Base-by-base conservation (phyloP, 2,888 invertebrate species). In the Thymelicus lineola region DNA sequence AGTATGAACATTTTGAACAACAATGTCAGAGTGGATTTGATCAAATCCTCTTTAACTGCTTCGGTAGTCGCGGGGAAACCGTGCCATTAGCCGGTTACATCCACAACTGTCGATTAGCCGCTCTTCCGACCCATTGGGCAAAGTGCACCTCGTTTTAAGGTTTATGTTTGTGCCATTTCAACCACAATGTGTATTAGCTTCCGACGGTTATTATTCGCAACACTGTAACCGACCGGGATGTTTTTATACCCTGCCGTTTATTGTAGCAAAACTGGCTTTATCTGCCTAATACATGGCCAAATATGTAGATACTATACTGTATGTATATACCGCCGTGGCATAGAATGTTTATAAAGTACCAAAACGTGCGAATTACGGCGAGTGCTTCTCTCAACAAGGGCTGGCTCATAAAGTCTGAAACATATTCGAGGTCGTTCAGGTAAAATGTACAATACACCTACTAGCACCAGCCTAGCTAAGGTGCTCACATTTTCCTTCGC, bases 41-140 rank as follows among this genome's bases (percentile, higher is more conserved):
- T 10, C 12, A 9, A 42, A 42, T 42, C 12, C 42, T 17, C 15
- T 17, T 3, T 17, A 17, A 20, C 20, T 10, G 53, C 17, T 53
- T 20, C 5, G 10, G 10, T 5, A 53, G 20, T 61, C 10, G 46
- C 15, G 20, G 57, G 35, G n/a, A n/a, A 46, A 17, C 65, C 35
- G 6, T 74, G 20, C 71, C 70, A 67, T 73, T 74, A 74, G 68
- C 62, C 59, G 42, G 60, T 57, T 62, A 66, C 61, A 66, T 71
- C 63, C 70, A 70, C 55, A 73, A 66, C 36, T 60, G 70, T 68
- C 71, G 73, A 72, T 71, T 74, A 74, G 71, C 73, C 63, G 67
- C 70, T 73, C 71, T 73, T 75, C 66, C 74, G 70, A 72, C 61
- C 61, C 70, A 70, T 65, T 70, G 60, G 20, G 36, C 70, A 65